These are phyloP conservation scores for Steinernema carpocapsae DNA, from an alignment of 2,888 invertebrate species.

Conservation along the genomic window DNA sequence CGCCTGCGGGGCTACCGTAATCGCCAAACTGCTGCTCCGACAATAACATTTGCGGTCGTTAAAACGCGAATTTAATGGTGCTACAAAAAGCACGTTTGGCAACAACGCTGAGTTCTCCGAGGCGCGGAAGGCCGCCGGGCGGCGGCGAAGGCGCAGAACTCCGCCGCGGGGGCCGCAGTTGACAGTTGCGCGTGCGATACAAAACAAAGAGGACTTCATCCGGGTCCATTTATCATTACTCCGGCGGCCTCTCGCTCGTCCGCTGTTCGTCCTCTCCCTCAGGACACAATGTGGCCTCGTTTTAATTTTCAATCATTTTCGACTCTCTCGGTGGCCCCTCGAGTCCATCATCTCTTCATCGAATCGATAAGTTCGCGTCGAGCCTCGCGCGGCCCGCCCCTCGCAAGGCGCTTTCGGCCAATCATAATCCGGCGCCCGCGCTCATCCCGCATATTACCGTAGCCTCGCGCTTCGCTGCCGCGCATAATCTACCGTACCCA, in stretches of 20 bases:
- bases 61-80: constrained; percentile 34
- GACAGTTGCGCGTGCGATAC: constrained; percentile 33
- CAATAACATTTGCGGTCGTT: constrained; percentile 34
- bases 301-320: constrained; percentile 32
- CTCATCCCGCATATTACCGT: constrained; percentile 25
- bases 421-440: constrained; percentile 8
- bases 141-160: background rate
- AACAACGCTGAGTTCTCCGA: background rate
- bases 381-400: constrained; percentile 27
- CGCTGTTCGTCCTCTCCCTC: background rate
- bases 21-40: background rate
- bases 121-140: background rate
- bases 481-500: constrained; percentile 4
- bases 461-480: constrained; percentile 14
- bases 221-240: constrained; percentile 31
- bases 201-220: constrained; percentile 24
- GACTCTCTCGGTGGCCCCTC: background rate
- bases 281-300: background rate
- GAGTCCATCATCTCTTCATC: constrained; percentile 2
- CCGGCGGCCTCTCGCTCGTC: constrained; percentile 3
- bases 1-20: constrained; percentile 16
- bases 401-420: constrained; percentile 1
- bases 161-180: constrained; percentile 33
- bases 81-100: constrained; percentile 32
- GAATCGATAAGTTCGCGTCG: constrained; percentile 26